These are phyloP conservation scores for Sympetrum striolatum DNA, from an alignment of 2,888 invertebrate species.

Conservation along the genomic window DNA sequence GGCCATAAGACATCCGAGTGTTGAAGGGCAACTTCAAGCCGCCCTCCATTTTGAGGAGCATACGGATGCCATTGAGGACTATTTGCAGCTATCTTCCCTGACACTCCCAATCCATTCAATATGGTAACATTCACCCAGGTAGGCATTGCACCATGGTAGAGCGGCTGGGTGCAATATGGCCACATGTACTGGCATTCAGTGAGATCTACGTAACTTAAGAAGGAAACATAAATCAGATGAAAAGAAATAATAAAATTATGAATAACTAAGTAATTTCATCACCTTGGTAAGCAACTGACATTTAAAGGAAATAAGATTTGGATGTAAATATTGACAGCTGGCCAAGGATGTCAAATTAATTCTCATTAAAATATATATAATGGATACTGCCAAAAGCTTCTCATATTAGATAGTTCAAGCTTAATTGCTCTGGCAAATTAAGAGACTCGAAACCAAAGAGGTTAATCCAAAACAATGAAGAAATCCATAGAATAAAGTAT, in stretches of 20 bases:
- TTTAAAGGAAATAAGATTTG: too few relatives aligned
- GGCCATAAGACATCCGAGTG: conserved; percentile 86
- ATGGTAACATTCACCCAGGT: conserved; percentile 93
- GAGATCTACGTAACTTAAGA: conserved; percentile 86
- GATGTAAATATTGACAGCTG: too few relatives aligned
- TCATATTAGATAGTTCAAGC: too few relatives aligned
- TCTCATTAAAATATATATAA: too few relatives aligned
- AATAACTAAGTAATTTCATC: not conserved
- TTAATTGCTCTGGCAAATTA: too few relatives aligned
- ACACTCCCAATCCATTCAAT: conserved; percentile 90
- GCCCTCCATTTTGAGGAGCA: conserved; percentile 76
- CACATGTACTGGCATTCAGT: conserved; percentile 98
- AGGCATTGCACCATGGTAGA: conserved; percentile 87
- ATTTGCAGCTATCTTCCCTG: conserved; percentile 73
- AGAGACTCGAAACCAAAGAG: too few relatives aligned
- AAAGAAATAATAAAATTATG: too few relatives aligned
- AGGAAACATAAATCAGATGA: conserved; percentile 48
- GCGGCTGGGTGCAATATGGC: conserved; percentile 96
- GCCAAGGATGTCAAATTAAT: too few relatives aligned
- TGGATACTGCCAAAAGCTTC: too few relatives aligned
- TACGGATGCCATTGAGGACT: conserved; percentile 90
- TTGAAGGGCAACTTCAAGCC: conserved; percentile 71
- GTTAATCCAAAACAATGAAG: not conserved
- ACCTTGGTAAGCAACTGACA: too few relatives aligned
- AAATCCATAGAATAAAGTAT: not conserved